These are phyloP conservation scores for Mormyrops boulengeri DNA, from an alignment of 2,797 vertebrate genomes.

Conservation along the genomic window DNA sequence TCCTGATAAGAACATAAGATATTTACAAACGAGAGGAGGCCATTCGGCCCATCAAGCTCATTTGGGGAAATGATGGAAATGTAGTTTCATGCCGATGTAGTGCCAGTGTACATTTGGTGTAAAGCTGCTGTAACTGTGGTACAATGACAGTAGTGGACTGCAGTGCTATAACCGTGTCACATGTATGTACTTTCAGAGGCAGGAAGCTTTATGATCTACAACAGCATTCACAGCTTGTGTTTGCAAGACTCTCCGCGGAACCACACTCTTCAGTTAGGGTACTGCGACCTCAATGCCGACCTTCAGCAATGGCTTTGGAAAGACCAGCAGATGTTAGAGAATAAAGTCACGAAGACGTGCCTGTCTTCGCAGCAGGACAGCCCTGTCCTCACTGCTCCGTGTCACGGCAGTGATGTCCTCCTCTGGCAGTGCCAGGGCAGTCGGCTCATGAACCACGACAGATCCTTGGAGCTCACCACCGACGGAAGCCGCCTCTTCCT, in stretches of 20 bases:
- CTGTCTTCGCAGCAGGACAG: conserved; percentile 40
- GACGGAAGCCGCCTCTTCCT: conserved; percentile 34
- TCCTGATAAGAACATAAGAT: background rate
- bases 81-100: background rate
- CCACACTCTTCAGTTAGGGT: conserved; percentile 38
- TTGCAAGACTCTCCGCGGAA: conserved; percentile 45
- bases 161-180: background rate
- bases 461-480: conserved; percentile 40
- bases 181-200: conserved; percentile 37
- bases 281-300: conserved; percentile 48
- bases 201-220: conserved; percentile 54
- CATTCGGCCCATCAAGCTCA: background rate
- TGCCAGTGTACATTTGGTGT: background rate
- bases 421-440: conserved; percentile 54
- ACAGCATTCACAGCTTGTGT: conserved; percentile 48
- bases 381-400: conserved; percentile 42
- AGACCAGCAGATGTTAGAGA: conserved; percentile 40
- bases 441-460: conserved; percentile 47
- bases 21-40: background rate
- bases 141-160: background rate
- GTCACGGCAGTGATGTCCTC: conserved; percentile 31
- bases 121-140: background rate
- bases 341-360: conserved; percentile 48
- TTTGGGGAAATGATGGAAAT: background rate
- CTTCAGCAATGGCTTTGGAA: conserved; percentile 64